phyloP scores from a whole-genome alignment of 2,113 vertebrate species.

The Malurus elegans region DNA sequence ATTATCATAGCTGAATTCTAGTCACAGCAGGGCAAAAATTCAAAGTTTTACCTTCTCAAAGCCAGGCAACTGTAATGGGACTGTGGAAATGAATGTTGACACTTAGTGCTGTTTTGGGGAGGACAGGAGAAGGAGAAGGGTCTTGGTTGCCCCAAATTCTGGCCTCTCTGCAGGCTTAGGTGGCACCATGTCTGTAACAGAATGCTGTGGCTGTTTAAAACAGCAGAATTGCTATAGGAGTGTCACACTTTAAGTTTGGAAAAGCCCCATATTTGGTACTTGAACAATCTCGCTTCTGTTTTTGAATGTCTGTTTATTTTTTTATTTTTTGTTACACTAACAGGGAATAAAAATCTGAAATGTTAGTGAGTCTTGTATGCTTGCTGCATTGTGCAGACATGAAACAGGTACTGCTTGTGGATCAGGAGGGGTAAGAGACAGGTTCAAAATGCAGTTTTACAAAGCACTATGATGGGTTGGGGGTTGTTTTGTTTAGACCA shows the following conservation, averaged over 20 bases:
- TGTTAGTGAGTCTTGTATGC: slow-evolving; percentile 60
- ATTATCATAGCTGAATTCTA: not conserved
- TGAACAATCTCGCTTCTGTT: slow-evolving; percentile 63
- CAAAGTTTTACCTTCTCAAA: not conserved
- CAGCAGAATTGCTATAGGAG: slow-evolving; percentile 2
- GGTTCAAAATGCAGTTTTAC: slow-evolving; percentile 33
- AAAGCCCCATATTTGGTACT: slow-evolving; percentile 72
- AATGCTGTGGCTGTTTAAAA: not conserved
- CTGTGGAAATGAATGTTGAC: slow-evolving; percentile 29
- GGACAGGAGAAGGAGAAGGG: not conserved
- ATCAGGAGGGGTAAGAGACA: not conserved
- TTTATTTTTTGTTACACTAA: slow-evolving; percentile 51
- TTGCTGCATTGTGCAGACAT: slow-evolving; percentile 61
- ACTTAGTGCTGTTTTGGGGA: not conserved
- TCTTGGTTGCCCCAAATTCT: not conserved
- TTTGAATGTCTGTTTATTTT: slow-evolving; percentile 64
- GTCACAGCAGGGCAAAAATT: not conserved
- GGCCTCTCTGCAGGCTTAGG: not conserved
- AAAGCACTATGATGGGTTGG: not conserved
- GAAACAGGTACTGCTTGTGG: slow-evolving; percentile 40
- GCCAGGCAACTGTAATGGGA: slow-evolving; percentile 4
- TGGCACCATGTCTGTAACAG: not conserved
- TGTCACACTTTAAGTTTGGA: slow-evolving; percentile 35
- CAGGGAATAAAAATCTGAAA: slow-evolving; percentile 64
- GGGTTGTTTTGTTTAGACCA: slow-evolving; percentile 9